Percentiles rank a stretch among this genome's conserved stretches.
These are phyloP conservation scores for Chrysolina americana DNA, from an alignment of 2,888 invertebrate genomes.

Conservation along the genomic window DNA sequence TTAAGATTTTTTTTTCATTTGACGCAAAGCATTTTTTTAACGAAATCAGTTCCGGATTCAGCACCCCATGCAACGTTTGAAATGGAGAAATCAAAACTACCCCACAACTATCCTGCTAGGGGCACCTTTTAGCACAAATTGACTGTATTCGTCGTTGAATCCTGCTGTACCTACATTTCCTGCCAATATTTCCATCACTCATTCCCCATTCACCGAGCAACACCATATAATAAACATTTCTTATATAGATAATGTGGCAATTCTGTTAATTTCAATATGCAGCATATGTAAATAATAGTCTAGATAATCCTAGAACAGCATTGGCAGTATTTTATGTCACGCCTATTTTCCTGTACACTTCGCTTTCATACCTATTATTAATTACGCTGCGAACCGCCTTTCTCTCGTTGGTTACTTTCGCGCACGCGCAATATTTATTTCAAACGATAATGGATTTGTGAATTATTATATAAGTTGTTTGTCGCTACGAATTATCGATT, in stretches of 20 bases:
- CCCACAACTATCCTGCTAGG: too few species aligned
- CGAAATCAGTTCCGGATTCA: too few species aligned
- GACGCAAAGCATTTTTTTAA: too few species aligned
- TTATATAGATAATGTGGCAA: conserved; percentile 35
- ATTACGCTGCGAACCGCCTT: conserved; percentile 39
- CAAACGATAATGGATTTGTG: conserved; percentile 31
- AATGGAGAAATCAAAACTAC: too few species aligned
- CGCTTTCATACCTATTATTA: conserved; percentile 38
- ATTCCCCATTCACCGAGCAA: not conserved
- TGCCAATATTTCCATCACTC: not conserved
- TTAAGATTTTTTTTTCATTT: too few species aligned
- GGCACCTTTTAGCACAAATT: not conserved
- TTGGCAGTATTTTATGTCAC: conserved; percentile 54
- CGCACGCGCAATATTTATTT: conserved; percentile 45
- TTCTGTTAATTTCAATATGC: conserved; percentile 40
- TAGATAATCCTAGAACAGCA: conserved; percentile 48
- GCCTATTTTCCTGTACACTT: conserved; percentile 50
- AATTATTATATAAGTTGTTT: conserved; percentile 31
- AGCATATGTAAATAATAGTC: conserved; percentile 41
- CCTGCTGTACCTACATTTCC: not conserved
- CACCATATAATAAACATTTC: conserved; percentile 4
- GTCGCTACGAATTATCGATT: conserved; percentile 15
- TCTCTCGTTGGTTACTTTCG: conserved; percentile 44
- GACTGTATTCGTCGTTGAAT: not conserved
- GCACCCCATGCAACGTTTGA: too few species aligned